Evolutionary conservation across 2,113 vertebrate species (phyloP), one percentile per base, ranked within the genome.

Genomic region (Bombycilla garrulus): DNA sequence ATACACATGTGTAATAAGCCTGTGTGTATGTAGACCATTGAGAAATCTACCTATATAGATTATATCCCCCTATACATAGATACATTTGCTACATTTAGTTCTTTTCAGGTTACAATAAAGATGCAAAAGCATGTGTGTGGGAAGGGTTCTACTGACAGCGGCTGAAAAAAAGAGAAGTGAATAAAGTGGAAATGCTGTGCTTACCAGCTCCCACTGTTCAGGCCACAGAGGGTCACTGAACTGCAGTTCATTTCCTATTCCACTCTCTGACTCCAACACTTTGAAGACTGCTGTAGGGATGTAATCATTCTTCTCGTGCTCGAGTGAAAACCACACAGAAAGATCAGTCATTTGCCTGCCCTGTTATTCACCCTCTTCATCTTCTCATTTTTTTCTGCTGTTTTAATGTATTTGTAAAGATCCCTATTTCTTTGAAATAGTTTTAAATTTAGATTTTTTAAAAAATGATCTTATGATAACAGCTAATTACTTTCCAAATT

Each of bases 211-310:
- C 95, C 82, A 96, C 79, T 94, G 96, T 92, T 97, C 66, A 66
- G 97, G 96, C 95, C 95, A 97, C 80, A 81, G 58, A 97, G 93
- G 97, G 93, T 98, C 97, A 98, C 66, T 95, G 96, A 97, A 97
- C 88, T 93, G 91, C 86, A 94, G 93, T 97, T 97, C 95, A 96
- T 97, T 97, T 98, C 92, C 94, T 95, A 86, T 97, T 97, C 94
- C 92, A 58, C 89, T 97, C 65, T 92, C 90, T 92, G 90, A 97
- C 92, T 96, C 77, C 70, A 95, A 26, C 56, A 90, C 97, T 98
- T 97, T 97, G 96, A 98, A 97, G 94, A 94, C 73, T 83, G 90
- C 94, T 92, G 53, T 71, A 93, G 97, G 94, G 93, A 97, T 86
- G n/a, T 86, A 95, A 95, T 97, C 92, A 79, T 90, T 95, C 96